A percentile compares a stretch with the other conserved stretches of the same genome.
Conservation (phyloP, 2,113 vertebrate genomes). For the Nothoprocta perdicaria region DNA sequence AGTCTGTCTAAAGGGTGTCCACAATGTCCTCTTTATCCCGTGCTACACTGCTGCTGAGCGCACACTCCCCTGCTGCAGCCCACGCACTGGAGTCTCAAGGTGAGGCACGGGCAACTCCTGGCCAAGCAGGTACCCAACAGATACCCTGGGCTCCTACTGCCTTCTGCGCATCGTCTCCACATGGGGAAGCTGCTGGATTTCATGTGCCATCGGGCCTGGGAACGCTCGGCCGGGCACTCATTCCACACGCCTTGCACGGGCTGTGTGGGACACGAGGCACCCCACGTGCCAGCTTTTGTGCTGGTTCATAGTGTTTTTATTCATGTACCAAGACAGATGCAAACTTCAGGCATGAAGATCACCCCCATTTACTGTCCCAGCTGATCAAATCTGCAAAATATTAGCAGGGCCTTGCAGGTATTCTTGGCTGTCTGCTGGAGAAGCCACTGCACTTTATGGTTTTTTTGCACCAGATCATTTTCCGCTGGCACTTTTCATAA, state of each 20-base stretch:
- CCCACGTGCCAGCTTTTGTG: rapidly evolving
- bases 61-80: neutral
- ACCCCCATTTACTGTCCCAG: neutral
- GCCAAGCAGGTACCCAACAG: neutral
- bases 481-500: neutral
- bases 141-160: rapidly evolving
- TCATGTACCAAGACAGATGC: neutral
- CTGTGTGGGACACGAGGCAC: neutral
- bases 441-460: neutral
- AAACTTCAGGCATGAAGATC: neutral
- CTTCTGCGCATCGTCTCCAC: neutral
- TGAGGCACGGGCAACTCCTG: neutral
- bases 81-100: rapidly evolving
- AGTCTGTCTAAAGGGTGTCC: neutral
- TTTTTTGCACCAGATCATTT: neutral
- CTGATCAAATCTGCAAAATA: neutral
- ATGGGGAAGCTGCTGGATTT: neutral
- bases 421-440: neutral
- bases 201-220: rapidly evolving
- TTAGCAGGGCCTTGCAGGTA: neutral
- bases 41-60: neutral
- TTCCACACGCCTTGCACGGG: neutral
- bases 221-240: rapidly evolving
- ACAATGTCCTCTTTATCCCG: neutral
- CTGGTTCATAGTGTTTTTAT: neutral